Conservation (phyloP, 1,140 invertebrate genomes). For the Augochlora pura region DNA sequence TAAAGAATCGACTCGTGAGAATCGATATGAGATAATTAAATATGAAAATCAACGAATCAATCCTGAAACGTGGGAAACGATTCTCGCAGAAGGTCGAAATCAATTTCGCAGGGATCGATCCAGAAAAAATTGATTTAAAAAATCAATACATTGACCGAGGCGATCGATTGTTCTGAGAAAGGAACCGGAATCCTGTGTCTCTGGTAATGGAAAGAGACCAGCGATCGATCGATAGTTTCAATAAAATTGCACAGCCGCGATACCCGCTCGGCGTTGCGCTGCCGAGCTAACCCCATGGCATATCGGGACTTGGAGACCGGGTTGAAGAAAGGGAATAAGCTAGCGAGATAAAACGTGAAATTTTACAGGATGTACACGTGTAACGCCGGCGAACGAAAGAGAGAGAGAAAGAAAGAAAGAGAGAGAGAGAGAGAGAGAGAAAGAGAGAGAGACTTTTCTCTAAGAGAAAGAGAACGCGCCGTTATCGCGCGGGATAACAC, state of each 20-base stretch:
- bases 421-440: neutral
- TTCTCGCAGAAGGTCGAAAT: too few relatives aligned
- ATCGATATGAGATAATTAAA: too few relatives aligned
- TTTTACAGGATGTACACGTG: neutral
- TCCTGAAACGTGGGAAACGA: too few relatives aligned
- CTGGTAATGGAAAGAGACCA: too few relatives aligned
- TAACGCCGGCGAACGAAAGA: neutral
- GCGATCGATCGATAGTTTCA: neutral
- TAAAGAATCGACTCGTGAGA: too few relatives aligned
- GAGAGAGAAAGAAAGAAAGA: neutral
- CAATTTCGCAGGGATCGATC: too few relatives aligned
- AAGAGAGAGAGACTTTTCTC: neutral
- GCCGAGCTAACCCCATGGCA: neutral
- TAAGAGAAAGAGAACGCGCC: neutral
- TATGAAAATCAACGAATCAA: too few relatives aligned
- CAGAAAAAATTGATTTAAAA: too few relatives aligned
- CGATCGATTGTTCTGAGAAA: too few relatives aligned
- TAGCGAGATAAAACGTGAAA: neutral
- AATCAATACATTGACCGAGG: too few relatives aligned
- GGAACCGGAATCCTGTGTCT: too few relatives aligned
- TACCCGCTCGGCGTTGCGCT: neutral
- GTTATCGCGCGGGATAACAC: conserved; percentile 10
- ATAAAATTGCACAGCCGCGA: neutral
- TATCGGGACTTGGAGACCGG: neutral
- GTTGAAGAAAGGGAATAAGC: neutral